Base-by-base conservation (phyloP, 1,140 invertebrate genomes). In the Lepidurus couesii region DNA sequence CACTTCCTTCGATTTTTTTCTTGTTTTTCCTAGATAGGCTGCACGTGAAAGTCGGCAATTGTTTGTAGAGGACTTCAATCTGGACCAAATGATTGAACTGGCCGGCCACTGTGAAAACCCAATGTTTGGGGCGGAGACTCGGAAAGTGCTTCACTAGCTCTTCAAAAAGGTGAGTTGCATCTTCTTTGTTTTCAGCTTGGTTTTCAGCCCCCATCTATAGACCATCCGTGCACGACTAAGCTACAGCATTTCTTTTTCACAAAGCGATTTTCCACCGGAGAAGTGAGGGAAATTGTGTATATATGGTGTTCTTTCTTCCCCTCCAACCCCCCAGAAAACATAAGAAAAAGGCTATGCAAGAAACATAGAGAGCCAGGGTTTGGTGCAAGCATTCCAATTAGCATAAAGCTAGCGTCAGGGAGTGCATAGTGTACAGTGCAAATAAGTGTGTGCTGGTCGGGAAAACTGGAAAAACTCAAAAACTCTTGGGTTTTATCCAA, bases 381-480 rank as follows among this genome's bases (percentile, higher is more conserved):
- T 13, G 53, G n/a, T 65, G 16, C 53, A 65, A 65, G 53, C 53
- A 65, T 65, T 65, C 53, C 53, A 65, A 65, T 65, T 65, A 65
- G 53, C 53, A 65, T 65, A 65, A 65, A 65, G 53, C 53, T 65
- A 21, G 53, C 53, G 53, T 65, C 53, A 65, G 53, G 53, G 13
- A 65, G 53, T 65, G 53, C 53, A 65, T 65, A 65, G 53, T 21
- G 53, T 65, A 65, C 53, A 65, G 53, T 65, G 53, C 53, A 65
- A 65, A 65, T 65, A 65, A 65, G 53, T 65, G 53, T 21, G 34
- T 34, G 34, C 34, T 34, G 34, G 34, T 34, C 34, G 34, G 21
- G 9, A 5, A 65, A 21, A 21, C 53, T 65, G 7, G 53, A 16
- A 16, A 21, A 65, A 21, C 9, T 13, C 4, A 65, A 16, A 65